phyloP scores from a whole-genome alignment of 2,797 vertebrate genomes.

The Varecia variegata region DNA sequence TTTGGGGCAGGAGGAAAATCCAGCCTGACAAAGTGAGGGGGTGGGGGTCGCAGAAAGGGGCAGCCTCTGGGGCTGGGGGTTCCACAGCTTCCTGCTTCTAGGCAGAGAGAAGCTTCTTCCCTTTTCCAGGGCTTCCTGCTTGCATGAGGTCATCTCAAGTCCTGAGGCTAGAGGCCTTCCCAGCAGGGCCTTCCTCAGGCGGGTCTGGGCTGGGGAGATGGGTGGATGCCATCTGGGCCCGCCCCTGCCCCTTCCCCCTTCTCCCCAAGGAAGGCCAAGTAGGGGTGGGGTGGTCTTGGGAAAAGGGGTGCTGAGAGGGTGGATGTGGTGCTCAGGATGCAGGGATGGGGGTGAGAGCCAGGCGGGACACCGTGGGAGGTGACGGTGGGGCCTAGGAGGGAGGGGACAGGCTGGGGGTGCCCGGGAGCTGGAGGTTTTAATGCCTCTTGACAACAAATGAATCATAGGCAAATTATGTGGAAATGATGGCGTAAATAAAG shows the following conservation, averaged over 20 bases:
- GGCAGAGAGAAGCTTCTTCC: not conserved
- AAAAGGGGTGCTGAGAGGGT: not conserved
- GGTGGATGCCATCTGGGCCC: not conserved
- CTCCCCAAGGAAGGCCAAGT: not conserved
- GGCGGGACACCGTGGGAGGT: not conserved
- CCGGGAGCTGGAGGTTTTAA: constrained; percentile 49
- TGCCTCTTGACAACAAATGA: constrained; percentile 68
- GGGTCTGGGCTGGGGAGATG: not conserved
- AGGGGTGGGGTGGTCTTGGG: not conserved
- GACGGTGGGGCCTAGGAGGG: not conserved
- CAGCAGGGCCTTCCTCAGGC: not conserved
- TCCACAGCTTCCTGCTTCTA: not conserved
- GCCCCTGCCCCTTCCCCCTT: not conserved
- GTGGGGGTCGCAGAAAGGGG: not conserved
- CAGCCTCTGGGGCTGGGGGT: not conserved
- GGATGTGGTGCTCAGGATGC: not conserved
- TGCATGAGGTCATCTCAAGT: not conserved
- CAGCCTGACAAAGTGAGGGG: not conserved
- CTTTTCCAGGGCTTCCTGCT: not conserved
- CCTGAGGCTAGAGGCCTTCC: not conserved
- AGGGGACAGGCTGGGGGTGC: not conserved
- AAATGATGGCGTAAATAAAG: constrained; percentile 67
- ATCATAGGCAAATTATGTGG: constrained; percentile 77
- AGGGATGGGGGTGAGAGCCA: not conserved
- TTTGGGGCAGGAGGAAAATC: constrained; percentile 32